A percentile compares a stretch with the other conserved stretches of the same genome.
Conservation (phyloP, 1,140 invertebrate genomes). For the Diploscapter pachys region DNA sequence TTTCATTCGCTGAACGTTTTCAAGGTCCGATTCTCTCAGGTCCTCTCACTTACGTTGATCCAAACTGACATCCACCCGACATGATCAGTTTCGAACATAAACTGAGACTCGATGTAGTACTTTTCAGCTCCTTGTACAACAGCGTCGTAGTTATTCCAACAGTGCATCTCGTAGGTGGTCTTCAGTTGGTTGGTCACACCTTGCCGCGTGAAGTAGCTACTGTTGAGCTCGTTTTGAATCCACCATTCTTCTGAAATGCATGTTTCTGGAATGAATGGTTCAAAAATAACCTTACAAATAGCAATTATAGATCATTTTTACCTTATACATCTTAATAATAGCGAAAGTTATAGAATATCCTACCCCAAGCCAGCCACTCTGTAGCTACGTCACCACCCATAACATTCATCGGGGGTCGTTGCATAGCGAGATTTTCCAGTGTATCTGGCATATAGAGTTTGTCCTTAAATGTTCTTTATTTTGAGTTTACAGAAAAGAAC, state of each 20-base stretch:
- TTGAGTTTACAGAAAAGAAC: too few species aligned
- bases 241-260: slow-evolving; percentile 13
- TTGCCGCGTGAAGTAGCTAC: neutral
- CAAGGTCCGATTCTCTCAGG: neutral
- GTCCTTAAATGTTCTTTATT: too few species aligned
- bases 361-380: too few species aligned
- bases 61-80: slow-evolving; percentile 5
- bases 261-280: neutral
- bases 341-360: slow-evolving; percentile 14
- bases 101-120: slow-evolving; percentile 10
- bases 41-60: slow-evolving; percentile 5
- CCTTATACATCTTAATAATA: slow-evolving; percentile 1
- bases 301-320: slow-evolving; percentile 10
- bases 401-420: too few species aligned
- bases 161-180: slow-evolving; percentile 18
- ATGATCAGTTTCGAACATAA: slow-evolving; percentile 11
- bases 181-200: slow-evolving; percentile 8
- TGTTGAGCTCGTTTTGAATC: slow-evolving; percentile 10
- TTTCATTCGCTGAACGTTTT: too few species aligned
- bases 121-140: too few species aligned
- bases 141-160: slow-evolving; percentile 9
- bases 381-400: too few species aligned
- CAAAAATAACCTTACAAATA: slow-evolving; percentile 17
- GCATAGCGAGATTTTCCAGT: too few species aligned
- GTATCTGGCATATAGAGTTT: too few species aligned